Conservation (phyloP, 2,113 vertebrate species). For the Triplophysa siluroides region DNA sequence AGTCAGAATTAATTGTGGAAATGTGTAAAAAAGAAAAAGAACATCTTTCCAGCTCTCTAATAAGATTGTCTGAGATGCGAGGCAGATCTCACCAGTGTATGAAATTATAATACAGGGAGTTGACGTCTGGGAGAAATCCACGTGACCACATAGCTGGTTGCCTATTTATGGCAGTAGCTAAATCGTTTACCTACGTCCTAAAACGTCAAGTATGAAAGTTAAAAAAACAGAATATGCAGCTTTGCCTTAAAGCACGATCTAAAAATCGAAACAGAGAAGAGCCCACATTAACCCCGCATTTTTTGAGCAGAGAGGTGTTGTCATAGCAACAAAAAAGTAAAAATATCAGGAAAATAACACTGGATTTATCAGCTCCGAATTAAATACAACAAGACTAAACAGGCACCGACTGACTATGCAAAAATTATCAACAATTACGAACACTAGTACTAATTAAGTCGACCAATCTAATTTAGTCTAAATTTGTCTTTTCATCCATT, state of each 20-base stretch:
- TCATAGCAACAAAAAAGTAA: conserved; percentile 79
- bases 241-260: conserved; percentile 43
- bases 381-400: conserved; percentile 40
- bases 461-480: conserved; percentile 38
- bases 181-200: background rate
- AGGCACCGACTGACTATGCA: conserved; percentile 30
- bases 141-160: conserved; percentile 9
- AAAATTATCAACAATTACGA: conserved; percentile 46
- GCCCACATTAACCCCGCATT: conserved; percentile 66
- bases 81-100: conserved; percentile 34
- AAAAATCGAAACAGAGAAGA: conserved; percentile 51
- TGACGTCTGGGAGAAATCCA: conserved; percentile 22
- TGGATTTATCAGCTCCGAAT: conserved; percentile 41
- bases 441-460: conserved; percentile 43
- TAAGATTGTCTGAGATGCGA: conserved; percentile 23
- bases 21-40: background rate
- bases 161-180: conserved; percentile 16
- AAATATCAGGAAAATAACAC: conserved; percentile 73
- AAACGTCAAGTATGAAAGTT: background rate
- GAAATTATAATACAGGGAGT: conserved; percentile 32
- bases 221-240: conserved; percentile 28
- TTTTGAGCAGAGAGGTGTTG: conserved; percentile 64
- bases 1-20: conserved; percentile 5
- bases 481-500: conserved; percentile 35
- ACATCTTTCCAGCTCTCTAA: background rate